Conservation (phyloP, 2,797 vertebrate genomes). For the Forpus xanthops region DNA sequence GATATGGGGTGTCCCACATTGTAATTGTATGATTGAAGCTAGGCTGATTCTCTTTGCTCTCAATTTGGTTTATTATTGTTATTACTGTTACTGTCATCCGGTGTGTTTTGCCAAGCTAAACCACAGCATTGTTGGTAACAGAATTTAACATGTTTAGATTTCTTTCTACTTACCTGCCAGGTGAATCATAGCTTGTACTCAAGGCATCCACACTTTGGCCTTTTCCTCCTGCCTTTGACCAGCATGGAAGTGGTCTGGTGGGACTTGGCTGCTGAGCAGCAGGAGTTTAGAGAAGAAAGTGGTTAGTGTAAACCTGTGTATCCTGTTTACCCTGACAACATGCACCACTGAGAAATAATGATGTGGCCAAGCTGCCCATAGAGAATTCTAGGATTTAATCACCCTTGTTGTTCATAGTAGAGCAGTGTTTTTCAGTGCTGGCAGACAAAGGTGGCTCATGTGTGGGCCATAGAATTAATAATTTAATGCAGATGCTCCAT, state of each 20-base stretch:
- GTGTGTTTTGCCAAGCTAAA: not conserved
- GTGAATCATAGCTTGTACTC: not conserved
- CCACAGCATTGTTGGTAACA: not conserved
- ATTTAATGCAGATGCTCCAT: not conserved
- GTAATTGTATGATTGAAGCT: not conserved
- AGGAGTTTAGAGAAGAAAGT: not conserved
- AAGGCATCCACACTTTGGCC: not conserved
- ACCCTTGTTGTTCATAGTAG: not conserved
- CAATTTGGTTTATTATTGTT: not conserved
- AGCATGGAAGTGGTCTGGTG: not conserved
- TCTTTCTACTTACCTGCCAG: not conserved
- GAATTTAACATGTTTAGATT: not conserved
- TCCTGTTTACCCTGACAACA: not conserved
- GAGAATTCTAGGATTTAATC: not conserved
- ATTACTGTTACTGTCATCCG: not conserved
- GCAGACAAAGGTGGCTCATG: not conserved
- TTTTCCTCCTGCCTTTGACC: not conserved
- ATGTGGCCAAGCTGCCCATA: fast-evolving
- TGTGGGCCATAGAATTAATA: not conserved
- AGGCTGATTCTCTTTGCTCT: not conserved
- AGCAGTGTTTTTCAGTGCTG: not conserved
- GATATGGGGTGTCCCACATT: not conserved
- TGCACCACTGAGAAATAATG: not conserved
- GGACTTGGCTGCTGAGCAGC: not conserved
- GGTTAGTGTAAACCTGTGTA: not conserved